Base-by-base conservation (phyloP, 2,888 invertebrate species). In the Drosophila formosana region DNA sequence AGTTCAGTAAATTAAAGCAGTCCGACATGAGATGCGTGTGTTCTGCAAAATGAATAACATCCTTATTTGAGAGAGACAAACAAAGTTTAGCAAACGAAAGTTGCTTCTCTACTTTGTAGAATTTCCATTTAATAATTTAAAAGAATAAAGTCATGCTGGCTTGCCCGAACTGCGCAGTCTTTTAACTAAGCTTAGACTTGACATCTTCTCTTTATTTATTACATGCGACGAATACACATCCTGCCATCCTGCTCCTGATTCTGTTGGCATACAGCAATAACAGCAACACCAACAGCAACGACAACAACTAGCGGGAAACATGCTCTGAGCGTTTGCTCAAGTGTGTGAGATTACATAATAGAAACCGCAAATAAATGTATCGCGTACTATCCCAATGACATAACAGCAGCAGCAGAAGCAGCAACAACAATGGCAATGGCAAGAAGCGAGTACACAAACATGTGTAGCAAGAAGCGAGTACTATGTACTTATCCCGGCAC, bases 351-450 rank as follows among this genome's bases (percentile, higher is more conserved):
- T 82, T 82, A 77, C 75, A 72, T 78, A 88, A 86, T 79, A 69
- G 74, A 77, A 72, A 68, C 72, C 77, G 66, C 76, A 88, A 81
- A 87, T 87, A 89, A 87, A 85, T 88, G 79, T 66, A 85, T 66
- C 72, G 71, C 85, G 66, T 58, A 51, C 56, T 56, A 37, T 41
- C 62, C 56, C 50, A 66, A 65, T 61, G 72, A 72, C 80, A 77
- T 41, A 57, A 46, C 60, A 68, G 62, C 46, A 45, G 45, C 18
- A 62, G 52, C 25, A 52, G 57, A 43, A 62, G 65, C 46, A 43
- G 65, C 46, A 43, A 46, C 18, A 52, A 57, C 52, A 62, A 57
- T 13, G 49, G 57, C 47, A 62, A 57, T 13, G 47, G 46, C 39
- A 74, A 30, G 30, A 47, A 49, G 34, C 53, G 18, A 61, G 25